Percentiles rank a stretch among this genome's conserved stretches.
Conservation (phyloP, 2,113 vertebrate genomes). For the Brachyhypopomus gauderio region DNA sequence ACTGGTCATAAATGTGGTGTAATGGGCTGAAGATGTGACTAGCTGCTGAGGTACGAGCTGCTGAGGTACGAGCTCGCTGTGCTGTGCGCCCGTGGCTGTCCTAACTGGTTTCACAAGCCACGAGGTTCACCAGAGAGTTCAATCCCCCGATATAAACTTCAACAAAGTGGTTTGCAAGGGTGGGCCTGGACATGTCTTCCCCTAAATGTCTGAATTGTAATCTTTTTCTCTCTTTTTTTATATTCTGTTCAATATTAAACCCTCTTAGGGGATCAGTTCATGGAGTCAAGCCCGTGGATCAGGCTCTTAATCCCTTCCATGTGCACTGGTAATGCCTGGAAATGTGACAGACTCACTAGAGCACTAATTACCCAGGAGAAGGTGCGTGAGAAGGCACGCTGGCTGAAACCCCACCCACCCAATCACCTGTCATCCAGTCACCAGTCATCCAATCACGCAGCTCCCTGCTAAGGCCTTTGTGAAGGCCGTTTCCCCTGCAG, state of each 20-base stretch:
- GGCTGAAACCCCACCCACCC: neutral
- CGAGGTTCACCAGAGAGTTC: slow-evolving; percentile 47
- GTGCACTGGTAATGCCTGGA: slow-evolving; percentile 69
- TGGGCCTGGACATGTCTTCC: slow-evolving; percentile 52
- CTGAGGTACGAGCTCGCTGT: slow-evolving; percentile 2
- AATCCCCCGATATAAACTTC: slow-evolving; percentile 61
- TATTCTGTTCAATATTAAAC: slow-evolving; percentile 70
- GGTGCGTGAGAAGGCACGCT: slow-evolving; percentile 25
- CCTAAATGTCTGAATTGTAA: slow-evolving; percentile 65
- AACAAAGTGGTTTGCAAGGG: slow-evolving; percentile 61
- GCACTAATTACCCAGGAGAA: slow-evolving; percentile 59
- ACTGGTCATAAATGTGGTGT: slow-evolving; percentile 19
- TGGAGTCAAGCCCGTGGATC: slow-evolving; percentile 59
- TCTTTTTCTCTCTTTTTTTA: slow-evolving; percentile 51
- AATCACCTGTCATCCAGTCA: neutral
- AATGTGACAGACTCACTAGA: slow-evolving; percentile 20
- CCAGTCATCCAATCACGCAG: neutral
- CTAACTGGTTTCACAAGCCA: slow-evolving; percentile 30
- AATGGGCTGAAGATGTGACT: slow-evolving; percentile 1
- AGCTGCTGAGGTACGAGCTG: slow-evolving; percentile 1
- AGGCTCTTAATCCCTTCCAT: slow-evolving; percentile 73
- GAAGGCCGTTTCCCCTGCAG: neutral
- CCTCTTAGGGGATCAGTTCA: slow-evolving; percentile 56
- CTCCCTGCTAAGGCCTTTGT: neutral
- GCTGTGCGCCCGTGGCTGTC: slow-evolving; percentile 13